Percentiles rank a stretch among this genome's conserved stretches.
Evolutionary conservation across 2,888 invertebrate genomes (phyloP).

Genomic region (Leucophenga montana): DNA sequence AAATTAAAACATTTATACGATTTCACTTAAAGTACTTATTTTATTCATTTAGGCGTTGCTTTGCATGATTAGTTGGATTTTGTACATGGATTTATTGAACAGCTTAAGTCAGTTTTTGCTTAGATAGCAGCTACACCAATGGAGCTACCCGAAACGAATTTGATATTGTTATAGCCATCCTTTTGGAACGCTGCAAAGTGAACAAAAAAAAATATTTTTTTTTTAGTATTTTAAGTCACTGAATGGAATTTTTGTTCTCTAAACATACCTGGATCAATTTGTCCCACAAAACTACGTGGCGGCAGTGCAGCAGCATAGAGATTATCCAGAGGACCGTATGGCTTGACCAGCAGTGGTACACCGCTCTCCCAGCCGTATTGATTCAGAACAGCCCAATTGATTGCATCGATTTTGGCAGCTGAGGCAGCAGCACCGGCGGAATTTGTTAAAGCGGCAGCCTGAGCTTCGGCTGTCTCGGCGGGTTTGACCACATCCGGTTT

Average conservation of each 20-base stretch:
- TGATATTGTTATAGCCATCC: slow-evolving; percentile 48
- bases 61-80: background rate
- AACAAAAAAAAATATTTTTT: too few species aligned
- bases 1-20: slow-evolving; percentile 1
- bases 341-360: slow-evolving; percentile 56
- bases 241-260: background rate
- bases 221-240: background rate
- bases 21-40: slow-evolving; percentile 50
- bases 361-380: slow-evolving; percentile 64
- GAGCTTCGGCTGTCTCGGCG: slow-evolving; percentile 54
- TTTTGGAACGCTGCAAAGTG: slow-evolving; percentile 56
- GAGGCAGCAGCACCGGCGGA: slow-evolving; percentile 65
- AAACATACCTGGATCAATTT: slow-evolving; percentile 68
- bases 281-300: slow-evolving; percentile 67
- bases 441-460: slow-evolving; percentile 56
- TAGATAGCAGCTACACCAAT: slow-evolving; percentile 61
- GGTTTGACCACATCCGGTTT: slow-evolving; percentile 40
- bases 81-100: background rate
- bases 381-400: slow-evolving; percentile 54
- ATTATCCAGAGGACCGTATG: slow-evolving; percentile 58
- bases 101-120: slow-evolving; percentile 24
- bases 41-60: slow-evolving; percentile 6
- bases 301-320: slow-evolving; percentile 67
- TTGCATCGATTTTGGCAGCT: slow-evolving; percentile 58
- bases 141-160: slow-evolving; percentile 51